Evolutionary conservation across 2,113 vertebrate species (phyloP).

Genomic region (Oreotrochilus melanogaster): DNA sequence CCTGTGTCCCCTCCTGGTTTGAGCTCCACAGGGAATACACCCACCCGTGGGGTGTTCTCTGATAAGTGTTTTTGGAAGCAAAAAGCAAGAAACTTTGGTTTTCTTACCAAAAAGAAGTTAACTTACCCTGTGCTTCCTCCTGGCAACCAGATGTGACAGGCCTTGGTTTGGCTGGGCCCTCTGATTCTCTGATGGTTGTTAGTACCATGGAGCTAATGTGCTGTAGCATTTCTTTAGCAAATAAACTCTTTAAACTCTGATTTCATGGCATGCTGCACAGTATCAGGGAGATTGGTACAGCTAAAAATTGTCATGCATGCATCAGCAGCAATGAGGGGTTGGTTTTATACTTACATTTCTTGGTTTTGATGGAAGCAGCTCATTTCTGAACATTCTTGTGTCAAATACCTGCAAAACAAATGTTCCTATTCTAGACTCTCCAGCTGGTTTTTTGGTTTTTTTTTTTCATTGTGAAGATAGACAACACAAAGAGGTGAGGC

Average conservation of each 20-base stretch:
- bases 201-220: accelerated
- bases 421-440: too few species aligned
- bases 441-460: accelerated
- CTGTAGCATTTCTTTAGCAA: background rate
- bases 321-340: accelerated
- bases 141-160: background rate
- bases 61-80: background rate
- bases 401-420: background rate
- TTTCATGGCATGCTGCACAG: accelerated
- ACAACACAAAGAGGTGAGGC: background rate
- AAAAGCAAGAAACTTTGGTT: background rate
- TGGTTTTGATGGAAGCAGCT: background rate
- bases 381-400: background rate
- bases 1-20: too few species aligned
- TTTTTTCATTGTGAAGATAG: accelerated
- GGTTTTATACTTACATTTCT: accelerated
- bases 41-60: background rate
- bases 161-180: background rate
- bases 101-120: too few species aligned
- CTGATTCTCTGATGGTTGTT: background rate
- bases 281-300: background rate
- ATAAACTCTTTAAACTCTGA: too few species aligned
- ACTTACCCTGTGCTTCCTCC: background rate
- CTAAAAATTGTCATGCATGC: accelerated
- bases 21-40: too few species aligned